Conservation (phyloP, 2,888 invertebrate genomes). For the Lasioglossum pauxillum region DNA sequence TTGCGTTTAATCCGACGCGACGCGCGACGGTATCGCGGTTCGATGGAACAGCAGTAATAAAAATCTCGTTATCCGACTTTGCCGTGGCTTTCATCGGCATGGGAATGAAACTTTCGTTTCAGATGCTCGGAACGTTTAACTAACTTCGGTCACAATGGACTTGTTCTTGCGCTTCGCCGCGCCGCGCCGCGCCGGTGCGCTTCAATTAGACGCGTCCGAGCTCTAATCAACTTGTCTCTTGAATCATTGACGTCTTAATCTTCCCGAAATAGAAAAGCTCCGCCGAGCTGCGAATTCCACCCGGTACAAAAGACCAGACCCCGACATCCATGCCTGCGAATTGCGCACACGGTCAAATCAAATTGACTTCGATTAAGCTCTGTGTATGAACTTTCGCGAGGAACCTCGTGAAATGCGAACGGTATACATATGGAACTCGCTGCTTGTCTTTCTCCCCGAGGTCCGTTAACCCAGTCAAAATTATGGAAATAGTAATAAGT, state of each 20-base stretch:
- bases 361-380: constrained; percentile 38
- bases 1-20: not conserved
- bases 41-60: constrained; percentile 17
- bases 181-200: constrained; percentile 13
- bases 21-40: not conserved
- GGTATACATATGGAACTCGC: not conserved
- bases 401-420: not conserved
- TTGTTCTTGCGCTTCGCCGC: not conserved
- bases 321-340: constrained; percentile 15
- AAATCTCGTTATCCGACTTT: constrained; percentile 46
- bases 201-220: constrained; percentile 49
- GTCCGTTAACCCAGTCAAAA: not conserved
- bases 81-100: constrained; percentile 1
- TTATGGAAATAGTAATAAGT: not conserved
- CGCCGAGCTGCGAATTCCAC: not conserved
- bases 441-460: not conserved
- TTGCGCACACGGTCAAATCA: constrained; percentile 20
- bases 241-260: constrained; percentile 59
- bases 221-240: constrained; percentile 48
- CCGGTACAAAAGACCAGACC: constrained; percentile 33
- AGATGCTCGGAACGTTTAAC: constrained; percentile 8
- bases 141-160: constrained; percentile 32
- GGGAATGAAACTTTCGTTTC: constrained; percentile 23
- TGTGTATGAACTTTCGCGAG: not conserved
- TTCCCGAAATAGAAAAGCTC: constrained; percentile 50